Evolutionary conservation across 2,113 vertebrate genomes (phyloP).

Genomic region (Anhinga rufa): DNA sequence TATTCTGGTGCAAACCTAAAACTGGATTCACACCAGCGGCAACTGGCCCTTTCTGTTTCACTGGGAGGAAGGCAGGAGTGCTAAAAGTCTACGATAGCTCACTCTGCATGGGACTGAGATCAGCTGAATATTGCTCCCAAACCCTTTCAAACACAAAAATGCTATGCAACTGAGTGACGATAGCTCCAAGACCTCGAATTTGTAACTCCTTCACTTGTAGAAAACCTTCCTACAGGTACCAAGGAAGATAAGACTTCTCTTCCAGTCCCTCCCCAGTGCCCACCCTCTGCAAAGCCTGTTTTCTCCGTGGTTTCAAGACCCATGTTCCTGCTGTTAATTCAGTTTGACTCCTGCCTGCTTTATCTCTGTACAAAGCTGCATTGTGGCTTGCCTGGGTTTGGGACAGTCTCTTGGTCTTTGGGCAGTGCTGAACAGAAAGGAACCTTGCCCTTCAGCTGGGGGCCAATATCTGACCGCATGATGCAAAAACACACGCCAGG

Average conservation of each 20-base stretch:
- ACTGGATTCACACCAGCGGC: fast-evolving
- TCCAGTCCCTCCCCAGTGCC: background rate
- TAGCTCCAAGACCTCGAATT: background rate
- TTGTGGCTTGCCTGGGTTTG: background rate
- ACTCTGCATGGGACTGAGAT: background rate
- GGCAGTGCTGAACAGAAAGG: background rate
- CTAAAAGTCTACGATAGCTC: background rate
- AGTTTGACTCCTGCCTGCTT: background rate
- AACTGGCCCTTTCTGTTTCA: background rate
- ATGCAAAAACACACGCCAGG: background rate
- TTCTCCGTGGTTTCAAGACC: fast-evolving
- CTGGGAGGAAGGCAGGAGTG: background rate
- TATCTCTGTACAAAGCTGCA: background rate
- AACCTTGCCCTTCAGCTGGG: background rate
- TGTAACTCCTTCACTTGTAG: background rate
- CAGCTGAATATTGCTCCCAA: background rate
- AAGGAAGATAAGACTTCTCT: background rate
- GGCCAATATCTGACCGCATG: fast-evolving
- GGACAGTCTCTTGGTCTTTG: background rate
- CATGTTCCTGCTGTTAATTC: background rate
- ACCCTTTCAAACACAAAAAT: background rate
- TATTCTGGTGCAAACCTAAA: background rate
- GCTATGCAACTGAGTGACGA: background rate
- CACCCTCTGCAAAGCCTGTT: background rate
- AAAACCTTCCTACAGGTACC: background rate